A percentile compares a stretch with the other conserved stretches of the same genome.
Conservation (phyloP, 2,113 vertebrate species). For the Nycticebus coucang region DNA sequence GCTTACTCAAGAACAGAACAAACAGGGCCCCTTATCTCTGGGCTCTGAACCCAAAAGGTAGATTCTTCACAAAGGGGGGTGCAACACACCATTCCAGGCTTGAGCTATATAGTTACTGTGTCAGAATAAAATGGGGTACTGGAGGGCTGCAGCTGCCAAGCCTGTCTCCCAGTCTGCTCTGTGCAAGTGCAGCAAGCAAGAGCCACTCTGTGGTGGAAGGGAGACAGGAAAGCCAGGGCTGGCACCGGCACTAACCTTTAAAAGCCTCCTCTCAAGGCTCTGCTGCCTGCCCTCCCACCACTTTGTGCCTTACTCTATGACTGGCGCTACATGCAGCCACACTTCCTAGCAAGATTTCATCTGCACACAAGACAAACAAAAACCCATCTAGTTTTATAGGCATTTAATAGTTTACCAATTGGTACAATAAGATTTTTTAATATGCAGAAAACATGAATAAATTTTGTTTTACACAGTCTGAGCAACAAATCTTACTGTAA, state of each 20-base stretch:
- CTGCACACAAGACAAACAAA: constrained; percentile 76
- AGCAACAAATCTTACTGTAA: constrained; percentile 94
- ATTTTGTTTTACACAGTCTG: constrained; percentile 94
- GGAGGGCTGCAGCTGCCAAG: background rate
- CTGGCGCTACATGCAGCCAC: background rate
- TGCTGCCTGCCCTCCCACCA: background rate
- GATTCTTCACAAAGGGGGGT: background rate
- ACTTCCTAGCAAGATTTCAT: constrained; percentile 33
- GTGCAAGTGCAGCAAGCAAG: background rate
- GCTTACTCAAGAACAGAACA: background rate
- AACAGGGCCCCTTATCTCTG: background rate
- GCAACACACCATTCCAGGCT: background rate
- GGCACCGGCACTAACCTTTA: background rate
- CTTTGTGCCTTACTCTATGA: background rate
- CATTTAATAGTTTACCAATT: constrained; percentile 95
- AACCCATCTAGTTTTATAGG: constrained; percentile 89
- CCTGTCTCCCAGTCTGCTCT: background rate
- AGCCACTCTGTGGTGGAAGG: background rate
- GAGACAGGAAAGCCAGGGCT: background rate
- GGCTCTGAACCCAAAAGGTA: background rate
- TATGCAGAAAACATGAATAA: constrained; percentile 95
- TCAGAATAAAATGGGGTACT: background rate
- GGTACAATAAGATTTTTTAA: constrained; percentile 94
- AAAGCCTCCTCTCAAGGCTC: background rate
- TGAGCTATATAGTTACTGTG: background rate